A percentile compares a stretch with the other conserved stretches of the same genome.
phyloP scores from a whole-genome alignment of 2,113 vertebrate genomes.

The Chaetodon trifascialis region DNA sequence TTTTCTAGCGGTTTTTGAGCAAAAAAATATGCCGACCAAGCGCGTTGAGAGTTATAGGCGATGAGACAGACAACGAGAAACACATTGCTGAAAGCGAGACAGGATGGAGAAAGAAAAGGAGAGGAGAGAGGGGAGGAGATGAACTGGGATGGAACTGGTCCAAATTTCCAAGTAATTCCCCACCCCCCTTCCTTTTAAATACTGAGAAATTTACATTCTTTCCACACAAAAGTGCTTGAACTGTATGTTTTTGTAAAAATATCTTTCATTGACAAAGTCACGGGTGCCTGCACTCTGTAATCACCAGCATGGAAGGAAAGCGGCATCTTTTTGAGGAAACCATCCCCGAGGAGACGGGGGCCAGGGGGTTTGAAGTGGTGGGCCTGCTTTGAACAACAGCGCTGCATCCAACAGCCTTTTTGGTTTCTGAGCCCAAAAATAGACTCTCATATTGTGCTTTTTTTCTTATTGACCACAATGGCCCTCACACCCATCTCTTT shows the following conservation, averaged over 20 bases:
- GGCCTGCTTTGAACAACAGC: constrained; percentile 49
- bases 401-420: constrained; percentile 22
- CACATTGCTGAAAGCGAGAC: constrained; percentile 80
- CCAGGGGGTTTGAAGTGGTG: constrained; percentile 15
- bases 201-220: constrained; percentile 81
- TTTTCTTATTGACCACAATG: constrained; percentile 50
- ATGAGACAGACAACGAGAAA: constrained; percentile 80
- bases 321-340: constrained; percentile 33
- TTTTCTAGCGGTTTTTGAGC: constrained; percentile 69
- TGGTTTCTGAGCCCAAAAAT: constrained; percentile 56
- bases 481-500: constrained; percentile 61
- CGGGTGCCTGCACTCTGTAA: constrained; percentile 47
- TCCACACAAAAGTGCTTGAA: constrained; percentile 73
- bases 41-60: constrained; percentile 66
- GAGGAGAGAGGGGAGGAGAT: constrained; percentile 34
- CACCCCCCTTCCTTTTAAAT: constrained; percentile 59
- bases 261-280: constrained; percentile 62
- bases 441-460: constrained; percentile 34
- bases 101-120: constrained; percentile 53
- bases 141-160: constrained; percentile 70
- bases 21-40: constrained; percentile 68
- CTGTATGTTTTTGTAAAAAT: constrained; percentile 63
- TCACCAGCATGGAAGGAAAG: constrained; percentile 49
- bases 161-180: constrained; percentile 73
- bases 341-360: constrained; percentile 25